A percentile compares a stretch with the other conserved stretches of the same genome.
Evolutionary conservation across 2,888 invertebrate species (phyloP).

Genomic region (Eupithecia vulgata): DNA sequence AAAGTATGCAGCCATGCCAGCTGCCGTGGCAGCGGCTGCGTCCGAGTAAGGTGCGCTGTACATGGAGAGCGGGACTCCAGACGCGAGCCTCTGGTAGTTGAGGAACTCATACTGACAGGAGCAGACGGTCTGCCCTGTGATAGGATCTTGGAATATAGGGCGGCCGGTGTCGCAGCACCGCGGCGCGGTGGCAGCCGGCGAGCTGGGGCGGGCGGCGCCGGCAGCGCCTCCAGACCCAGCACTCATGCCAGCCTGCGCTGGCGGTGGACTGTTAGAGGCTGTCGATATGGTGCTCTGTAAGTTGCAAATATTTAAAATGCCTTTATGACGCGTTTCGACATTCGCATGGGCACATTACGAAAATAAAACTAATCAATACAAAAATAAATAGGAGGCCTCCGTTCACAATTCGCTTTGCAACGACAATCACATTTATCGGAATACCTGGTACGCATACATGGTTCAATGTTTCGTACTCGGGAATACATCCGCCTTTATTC

Average conservation of each 20-base stretch:
- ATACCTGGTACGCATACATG: constrained; percentile 63
- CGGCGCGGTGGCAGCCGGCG: constrained; percentile 81
- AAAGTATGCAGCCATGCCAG: constrained; percentile 94
- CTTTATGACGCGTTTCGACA: constrained; percentile 81
- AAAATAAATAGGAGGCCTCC: constrained; percentile 70
- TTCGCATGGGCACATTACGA: constrained; percentile 65
- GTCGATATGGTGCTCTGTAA: constrained; percentile 87
- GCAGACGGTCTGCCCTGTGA: constrained; percentile 94
- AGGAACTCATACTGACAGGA: constrained; percentile 96
- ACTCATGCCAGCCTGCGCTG: constrained; percentile 85
- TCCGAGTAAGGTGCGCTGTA: constrained; percentile 91
- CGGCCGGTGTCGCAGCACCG: constrained; percentile 96
- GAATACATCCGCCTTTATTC: constrained; percentile 9
- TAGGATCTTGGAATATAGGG: constrained; percentile 94
- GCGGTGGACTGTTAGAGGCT: constrained; percentile 88
- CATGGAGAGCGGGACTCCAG: constrained; percentile 91
- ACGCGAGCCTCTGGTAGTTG: constrained; percentile 91
- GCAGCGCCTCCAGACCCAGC: constrained; percentile 79
- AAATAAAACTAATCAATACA: constrained; percentile 30
- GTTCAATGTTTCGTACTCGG: constrained; percentile 35
- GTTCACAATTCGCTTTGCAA: constrained; percentile 71
- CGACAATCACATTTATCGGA: constrained; percentile 45
- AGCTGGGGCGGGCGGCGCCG: constrained; percentile 80
- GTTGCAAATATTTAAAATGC: constrained; percentile 83
- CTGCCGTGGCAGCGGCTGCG: constrained; percentile 86